Base-by-base conservation (phyloP, 2,113 vertebrate genomes). In the Amia ocellicauda region DNA sequence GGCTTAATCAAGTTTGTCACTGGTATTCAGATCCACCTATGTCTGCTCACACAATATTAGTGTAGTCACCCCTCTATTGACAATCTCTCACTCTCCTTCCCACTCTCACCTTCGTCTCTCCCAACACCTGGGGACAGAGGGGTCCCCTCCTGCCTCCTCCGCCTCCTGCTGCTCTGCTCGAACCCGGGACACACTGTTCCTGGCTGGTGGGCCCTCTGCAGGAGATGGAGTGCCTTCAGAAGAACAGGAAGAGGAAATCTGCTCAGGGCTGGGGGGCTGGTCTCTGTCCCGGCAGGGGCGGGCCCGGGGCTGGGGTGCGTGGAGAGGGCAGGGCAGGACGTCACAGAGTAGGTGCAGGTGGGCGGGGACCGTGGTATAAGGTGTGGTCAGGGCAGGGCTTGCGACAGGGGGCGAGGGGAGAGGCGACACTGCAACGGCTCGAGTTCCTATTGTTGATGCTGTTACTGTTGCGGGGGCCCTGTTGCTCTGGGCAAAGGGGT, bases 291-390 rank as follows among this genome's bases (percentile, higher is more conserved):
- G 31, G 11, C 31, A 10, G 9, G n/a, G 36, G n/a, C 36, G 55
- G 59, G 16, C 26, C 43, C 17, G 58, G 56, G 24, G 53, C 16
- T 1, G 7, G 24, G 23, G 16, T 20, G 10, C 54, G 51, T 67
- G 73, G n/a, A 64, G 53, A 10, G 76, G 66, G 64, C 78, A 83
- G 3, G 83, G 80, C 28, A 84, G 74, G 57, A 87, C 54, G 31
- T 86, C 81, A 24, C 76, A 83, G 51, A 84, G 80, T 9, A 80
- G 76, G 64, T 87, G 84, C 73, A 78, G 76, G 41, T 77, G 82
- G 5, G 84, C 67, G 24, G 80, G 78, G 22, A 85, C 69, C 23
- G 60, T 64, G 20, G 69, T 7, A 70, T 74, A 63, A 70, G 69
- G 50, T 19, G 57, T 22, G 26, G 8, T n/a, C 24, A 68, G 62